These are phyloP conservation scores for Luperina testacea DNA, from an alignment of 2,888 invertebrate genomes.

Conservation along the genomic window DNA sequence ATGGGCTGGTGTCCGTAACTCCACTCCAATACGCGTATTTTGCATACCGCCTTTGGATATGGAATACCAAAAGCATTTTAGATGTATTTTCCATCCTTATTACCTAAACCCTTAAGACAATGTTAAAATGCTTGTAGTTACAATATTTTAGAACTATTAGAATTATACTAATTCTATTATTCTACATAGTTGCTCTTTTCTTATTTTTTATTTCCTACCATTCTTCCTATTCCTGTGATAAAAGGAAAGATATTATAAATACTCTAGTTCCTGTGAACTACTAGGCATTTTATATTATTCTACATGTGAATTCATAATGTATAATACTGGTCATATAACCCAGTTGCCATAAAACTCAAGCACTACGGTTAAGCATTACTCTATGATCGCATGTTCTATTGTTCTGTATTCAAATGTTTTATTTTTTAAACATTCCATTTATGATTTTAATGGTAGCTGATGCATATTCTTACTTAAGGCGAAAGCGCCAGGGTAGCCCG, in stretches of 20 bases:
- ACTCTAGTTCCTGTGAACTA: neutral
- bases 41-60: no score
- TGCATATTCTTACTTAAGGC: slow-evolving; percentile 16
- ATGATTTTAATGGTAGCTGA: neutral
- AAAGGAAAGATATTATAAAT: neutral
- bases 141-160: neutral
- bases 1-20: no score
- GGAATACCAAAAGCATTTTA: no score
- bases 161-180: neutral
- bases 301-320: no score
- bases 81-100: no score
- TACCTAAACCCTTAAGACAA: neutral
- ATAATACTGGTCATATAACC: neutral
- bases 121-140: no score
- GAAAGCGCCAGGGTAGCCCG: no score
- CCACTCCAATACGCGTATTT: no score
- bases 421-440: neutral
- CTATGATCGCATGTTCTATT: slow-evolving; percentile 11
- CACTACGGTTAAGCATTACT: neutral
- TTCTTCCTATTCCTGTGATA: neutral
- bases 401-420: slow-evolving; percentile 9
- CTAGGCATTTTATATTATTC: neutral
- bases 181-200: neutral
- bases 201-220: neutral
- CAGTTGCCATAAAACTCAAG: neutral